A percentile compares a stretch with the other conserved stretches of the same genome.
phyloP scores from a whole-genome alignment of 2,888 invertebrate species.

The Myopa testacea region DNA sequence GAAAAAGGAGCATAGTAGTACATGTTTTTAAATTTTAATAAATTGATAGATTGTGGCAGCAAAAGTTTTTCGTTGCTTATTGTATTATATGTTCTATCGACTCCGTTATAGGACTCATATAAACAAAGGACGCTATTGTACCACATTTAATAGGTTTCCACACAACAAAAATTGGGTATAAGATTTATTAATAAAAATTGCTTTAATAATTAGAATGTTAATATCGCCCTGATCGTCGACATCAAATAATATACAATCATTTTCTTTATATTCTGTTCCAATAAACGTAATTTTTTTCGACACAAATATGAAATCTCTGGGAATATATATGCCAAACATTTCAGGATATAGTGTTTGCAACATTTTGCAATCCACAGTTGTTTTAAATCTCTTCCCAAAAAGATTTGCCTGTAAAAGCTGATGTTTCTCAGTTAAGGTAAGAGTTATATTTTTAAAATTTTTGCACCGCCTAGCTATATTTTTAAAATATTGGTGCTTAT shows the following conservation, averaged over 20 bases:
- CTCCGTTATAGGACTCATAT: slow-evolving; percentile 2
- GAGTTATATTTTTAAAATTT: slow-evolving; percentile 37
- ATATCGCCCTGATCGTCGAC: slow-evolving; percentile 9
- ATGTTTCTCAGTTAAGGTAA: slow-evolving; percentile 22
- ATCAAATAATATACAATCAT: slow-evolving; percentile 17
- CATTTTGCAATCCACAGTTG: slow-evolving; percentile 8
- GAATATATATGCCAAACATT: slow-evolving; percentile 30
- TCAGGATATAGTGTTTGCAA: slow-evolving; percentile 12
- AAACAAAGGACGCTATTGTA: neutral
- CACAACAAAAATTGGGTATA: neutral
- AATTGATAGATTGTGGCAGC: neutral
- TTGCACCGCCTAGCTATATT: slow-evolving; percentile 29
- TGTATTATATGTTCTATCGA: neutral
- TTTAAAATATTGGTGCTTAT: slow-evolving; percentile 41
- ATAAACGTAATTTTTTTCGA: slow-evolving; percentile 30
- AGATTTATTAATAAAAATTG: neutral
- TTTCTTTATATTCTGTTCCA: slow-evolving; percentile 33
- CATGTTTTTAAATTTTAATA: neutral
- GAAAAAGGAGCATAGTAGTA: neutral
- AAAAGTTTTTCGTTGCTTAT: slow-evolving; percentile 11
- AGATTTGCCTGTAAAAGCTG: slow-evolving; percentile 32
- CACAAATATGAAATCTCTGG: slow-evolving; percentile 30
- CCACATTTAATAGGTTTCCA: slow-evolving; percentile 3
- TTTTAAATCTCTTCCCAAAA: slow-evolving; percentile 17
- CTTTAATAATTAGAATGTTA: slow-evolving; percentile 13